Evolutionary conservation across 2,113 vertebrate genomes (phyloP).

Genomic region (Lucifuga dentata): DNA sequence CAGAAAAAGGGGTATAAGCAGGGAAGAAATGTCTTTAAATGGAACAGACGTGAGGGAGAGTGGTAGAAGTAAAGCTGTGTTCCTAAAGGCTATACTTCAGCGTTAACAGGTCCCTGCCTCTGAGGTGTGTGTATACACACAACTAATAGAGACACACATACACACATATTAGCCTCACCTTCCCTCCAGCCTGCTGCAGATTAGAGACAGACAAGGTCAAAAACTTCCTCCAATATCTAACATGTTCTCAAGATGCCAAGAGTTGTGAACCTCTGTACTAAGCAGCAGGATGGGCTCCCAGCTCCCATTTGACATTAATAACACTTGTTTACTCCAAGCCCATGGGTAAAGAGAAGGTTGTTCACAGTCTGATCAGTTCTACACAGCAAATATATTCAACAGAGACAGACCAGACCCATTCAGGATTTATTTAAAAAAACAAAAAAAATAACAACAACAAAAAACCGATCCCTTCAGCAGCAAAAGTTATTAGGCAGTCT

Average conservation of each 20-base stretch:
- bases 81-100: constrained; percentile 56
- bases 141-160: too few relatives aligned
- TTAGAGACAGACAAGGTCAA: constrained; percentile 63
- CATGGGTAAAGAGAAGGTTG: neutral
- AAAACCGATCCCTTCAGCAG: too few relatives aligned
- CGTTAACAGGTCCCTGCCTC: constrained; percentile 43
- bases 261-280: constrained; percentile 39
- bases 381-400: constrained; percentile 33
- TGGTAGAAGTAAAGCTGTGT: constrained; percentile 25
- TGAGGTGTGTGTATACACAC: constrained; percentile 43
- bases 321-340: constrained; percentile 37
- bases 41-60: constrained; percentile 32
- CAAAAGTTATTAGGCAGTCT: neutral
- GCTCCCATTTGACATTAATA: constrained; percentile 11
- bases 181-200: constrained; percentile 40
- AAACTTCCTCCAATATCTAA: constrained; percentile 35
- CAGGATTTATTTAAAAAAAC: neutral
- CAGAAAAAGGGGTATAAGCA: neutral
- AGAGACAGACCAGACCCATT: neutral
- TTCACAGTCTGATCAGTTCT: constrained; percentile 11
- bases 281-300: constrained; percentile 23
- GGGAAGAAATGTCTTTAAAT: neutral
- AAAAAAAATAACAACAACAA: too few relatives aligned
- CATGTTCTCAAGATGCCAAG: constrained; percentile 27
- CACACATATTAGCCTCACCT: constrained; percentile 19